Percentiles rank a stretch among this genome's conserved stretches.
phyloP scores from a whole-genome alignment of 2,113 vertebrate species.

The Aptenodytes forsteri region DNA sequence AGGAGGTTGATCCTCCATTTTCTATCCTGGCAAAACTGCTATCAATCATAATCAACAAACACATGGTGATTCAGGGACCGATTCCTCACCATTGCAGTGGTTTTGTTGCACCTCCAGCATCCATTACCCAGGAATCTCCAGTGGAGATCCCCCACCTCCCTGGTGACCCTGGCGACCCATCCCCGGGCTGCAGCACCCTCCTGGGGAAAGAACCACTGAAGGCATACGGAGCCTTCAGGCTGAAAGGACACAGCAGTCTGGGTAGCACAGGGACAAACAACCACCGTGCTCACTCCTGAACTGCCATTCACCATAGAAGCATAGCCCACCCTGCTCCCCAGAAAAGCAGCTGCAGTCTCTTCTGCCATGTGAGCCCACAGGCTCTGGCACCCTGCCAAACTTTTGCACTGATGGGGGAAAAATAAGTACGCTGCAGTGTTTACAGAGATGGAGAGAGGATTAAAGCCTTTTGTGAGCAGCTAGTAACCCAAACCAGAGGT shows the following conservation, averaged over 20 bases:
- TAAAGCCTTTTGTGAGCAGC: conserved; percentile 14
- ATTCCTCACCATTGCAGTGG: background rate
- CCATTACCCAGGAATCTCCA: background rate
- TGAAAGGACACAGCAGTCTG: background rate
- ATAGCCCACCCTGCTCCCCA: background rate
- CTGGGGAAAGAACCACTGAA: background rate
- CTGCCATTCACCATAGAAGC: background rate
- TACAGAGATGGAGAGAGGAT: background rate
- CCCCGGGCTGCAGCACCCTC: background rate
- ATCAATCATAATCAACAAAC: background rate
- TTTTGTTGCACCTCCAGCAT: background rate
- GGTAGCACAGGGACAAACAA: background rate
- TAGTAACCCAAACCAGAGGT: conserved; percentile 15
- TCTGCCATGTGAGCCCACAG: background rate
- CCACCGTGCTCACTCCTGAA: background rate
- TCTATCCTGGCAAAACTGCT: background rate
- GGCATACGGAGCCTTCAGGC: background rate
- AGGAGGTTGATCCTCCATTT: background rate
- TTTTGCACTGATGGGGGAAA: background rate
- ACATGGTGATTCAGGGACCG: background rate
- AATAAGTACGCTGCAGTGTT: background rate
- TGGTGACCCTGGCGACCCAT: background rate
- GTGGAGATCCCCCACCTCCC: background rate
- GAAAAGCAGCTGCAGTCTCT: background rate
- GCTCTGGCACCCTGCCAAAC: background rate